Conservation (phyloP, 2,888 invertebrate genomes). For the Luperina testacea region DNA sequence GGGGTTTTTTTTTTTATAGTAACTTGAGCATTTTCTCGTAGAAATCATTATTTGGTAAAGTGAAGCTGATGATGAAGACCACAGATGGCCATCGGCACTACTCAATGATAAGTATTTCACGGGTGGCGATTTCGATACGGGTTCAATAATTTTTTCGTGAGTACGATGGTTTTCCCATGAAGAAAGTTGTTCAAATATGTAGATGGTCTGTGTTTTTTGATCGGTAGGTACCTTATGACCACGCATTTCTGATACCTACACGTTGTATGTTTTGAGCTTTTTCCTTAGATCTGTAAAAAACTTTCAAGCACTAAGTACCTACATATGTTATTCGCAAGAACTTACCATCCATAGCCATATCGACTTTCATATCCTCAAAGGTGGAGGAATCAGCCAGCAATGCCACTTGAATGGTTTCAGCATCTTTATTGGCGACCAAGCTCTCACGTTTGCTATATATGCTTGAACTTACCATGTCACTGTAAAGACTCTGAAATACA, state of each 20-base stretch:
- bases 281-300: not conserved
- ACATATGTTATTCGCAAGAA: not conserved
- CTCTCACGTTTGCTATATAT: conserved; percentile 55
- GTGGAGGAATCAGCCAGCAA: conserved; percentile 84
- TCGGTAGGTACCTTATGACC: not conserved
- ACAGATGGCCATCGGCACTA: no score
- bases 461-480: conserved; percentile 53
- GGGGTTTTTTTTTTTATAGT: no score
- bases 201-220: no score
- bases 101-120: no score
- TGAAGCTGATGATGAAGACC: no score
- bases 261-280: not conserved
- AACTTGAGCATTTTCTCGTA: no score
- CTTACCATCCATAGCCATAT: conserved; percentile 90
- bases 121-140: no score
- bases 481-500: conserved; percentile 70
- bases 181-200: no score
- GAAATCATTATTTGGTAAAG: no score
- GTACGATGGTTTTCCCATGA: no score
- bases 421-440: conserved; percentile 36
- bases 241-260: not conserved
- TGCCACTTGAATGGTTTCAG: conserved; percentile 82
- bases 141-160: no score
- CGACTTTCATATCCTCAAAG: conserved; percentile 88
- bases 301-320: not conserved